Conservation (phyloP, 2,113 vertebrate genomes). For the Numida meleagris region DNA sequence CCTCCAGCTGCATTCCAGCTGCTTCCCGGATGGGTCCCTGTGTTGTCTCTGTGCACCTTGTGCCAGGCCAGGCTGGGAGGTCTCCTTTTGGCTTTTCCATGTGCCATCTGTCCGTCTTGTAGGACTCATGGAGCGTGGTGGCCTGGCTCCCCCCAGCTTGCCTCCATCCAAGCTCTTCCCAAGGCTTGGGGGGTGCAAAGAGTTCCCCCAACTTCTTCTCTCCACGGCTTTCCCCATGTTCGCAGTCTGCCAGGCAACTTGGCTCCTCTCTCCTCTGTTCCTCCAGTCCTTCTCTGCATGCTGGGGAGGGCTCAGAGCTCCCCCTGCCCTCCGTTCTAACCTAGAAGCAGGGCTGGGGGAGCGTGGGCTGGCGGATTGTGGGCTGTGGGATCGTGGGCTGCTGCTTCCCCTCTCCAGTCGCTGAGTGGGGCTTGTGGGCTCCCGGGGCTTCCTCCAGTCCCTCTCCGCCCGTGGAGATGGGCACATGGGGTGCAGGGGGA, state of each 20-base stretch:
- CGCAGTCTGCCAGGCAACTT: neutral
- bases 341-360: neutral
- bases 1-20: neutral
- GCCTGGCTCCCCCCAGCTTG: neutral
- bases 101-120: neutral
- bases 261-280: neutral
- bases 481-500: neutral
- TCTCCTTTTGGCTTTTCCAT: slow-evolving; percentile 61
- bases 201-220: neutral
- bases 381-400: neutral
- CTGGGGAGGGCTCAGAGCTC: neutral
- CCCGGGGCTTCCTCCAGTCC: neutral
- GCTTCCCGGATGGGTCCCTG: neutral
- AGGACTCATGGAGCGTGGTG: neutral
- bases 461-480: neutral
- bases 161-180: neutral
- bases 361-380: neutral
- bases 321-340: neutral
- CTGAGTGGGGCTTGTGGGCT: neutral
- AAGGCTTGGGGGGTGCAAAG: neutral
- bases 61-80: neutral
- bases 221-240: neutral
- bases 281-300: slow-evolving; percentile 9
- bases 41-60: neutral
- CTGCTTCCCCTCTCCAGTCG: slow-evolving; percentile 7